These are phyloP conservation scores for Drosophila mimetica DNA, from an alignment of 2,888 invertebrate species.

Conservation along the genomic window DNA sequence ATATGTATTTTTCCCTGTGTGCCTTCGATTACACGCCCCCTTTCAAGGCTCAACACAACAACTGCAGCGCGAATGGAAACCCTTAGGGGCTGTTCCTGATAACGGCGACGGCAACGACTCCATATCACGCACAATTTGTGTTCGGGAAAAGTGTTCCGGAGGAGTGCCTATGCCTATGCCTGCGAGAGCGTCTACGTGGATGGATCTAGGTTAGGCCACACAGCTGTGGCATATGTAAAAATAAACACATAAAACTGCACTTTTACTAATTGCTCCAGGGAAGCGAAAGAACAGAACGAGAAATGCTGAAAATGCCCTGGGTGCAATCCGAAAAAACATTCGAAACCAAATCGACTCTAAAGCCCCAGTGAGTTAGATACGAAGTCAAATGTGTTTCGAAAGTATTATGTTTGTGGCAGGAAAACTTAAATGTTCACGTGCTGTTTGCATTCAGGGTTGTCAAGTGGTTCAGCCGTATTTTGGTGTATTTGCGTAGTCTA, in stretches of 20 bases:
- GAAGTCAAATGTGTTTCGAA: slow-evolving; percentile 45
- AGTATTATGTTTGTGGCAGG: slow-evolving; percentile 10
- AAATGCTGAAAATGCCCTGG: slow-evolving; percentile 20
- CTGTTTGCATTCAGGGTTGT: slow-evolving; percentile 1
- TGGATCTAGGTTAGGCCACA: slow-evolving; percentile 74
- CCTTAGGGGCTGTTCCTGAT: slow-evolving; percentile 65
- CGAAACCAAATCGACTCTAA: slow-evolving; percentile 63
- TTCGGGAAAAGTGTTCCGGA: slow-evolving; percentile 43
- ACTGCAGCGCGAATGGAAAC: slow-evolving; percentile 50
- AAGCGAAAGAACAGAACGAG: slow-evolving; percentile 17
- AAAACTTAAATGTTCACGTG: slow-evolving; percentile 17
- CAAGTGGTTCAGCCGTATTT: background rate
- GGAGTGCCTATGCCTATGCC: no score
- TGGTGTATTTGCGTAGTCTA: slow-evolving; percentile 3
- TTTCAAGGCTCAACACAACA: slow-evolving; percentile 42
- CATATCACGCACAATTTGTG: slow-evolving; percentile 81
- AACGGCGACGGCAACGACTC: slow-evolving; percentile 67
- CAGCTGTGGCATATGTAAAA: slow-evolving; percentile 71
- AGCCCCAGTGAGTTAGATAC: slow-evolving; percentile 38
- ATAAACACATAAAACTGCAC: slow-evolving; percentile 80
- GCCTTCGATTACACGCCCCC: slow-evolving; percentile 56
- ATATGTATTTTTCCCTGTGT: slow-evolving; percentile 12
- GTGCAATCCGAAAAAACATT: slow-evolving; percentile 45
- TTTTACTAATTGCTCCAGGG: slow-evolving; percentile 74
- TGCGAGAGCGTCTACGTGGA: slow-evolving; percentile 29